Evolutionary conservation across 2,888 invertebrate species (phyloP), one percentile per base, ranked within the genome.

Genomic region (Brassicogethes aeneus): DNA sequence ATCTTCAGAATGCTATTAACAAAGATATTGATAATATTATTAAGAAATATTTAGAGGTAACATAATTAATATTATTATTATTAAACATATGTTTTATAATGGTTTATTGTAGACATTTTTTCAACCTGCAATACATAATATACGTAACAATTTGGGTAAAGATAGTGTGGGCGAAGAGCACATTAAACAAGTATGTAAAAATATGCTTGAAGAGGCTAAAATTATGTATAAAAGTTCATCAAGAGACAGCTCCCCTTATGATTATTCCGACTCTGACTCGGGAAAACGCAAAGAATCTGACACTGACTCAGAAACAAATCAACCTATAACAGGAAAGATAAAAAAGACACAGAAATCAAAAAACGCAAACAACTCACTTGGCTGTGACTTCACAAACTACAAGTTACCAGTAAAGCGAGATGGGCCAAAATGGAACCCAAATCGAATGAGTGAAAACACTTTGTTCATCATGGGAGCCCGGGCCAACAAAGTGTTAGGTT

Each of bases 401-500:
- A 74, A 75, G 13, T 66, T 74, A n/a, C 66, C 63, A 10, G 48
- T 64, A 15, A 67, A 65, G 54, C 50, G 75, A 2, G 73, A 77
- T 51, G 77, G 76, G 33, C 76, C 79, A 33, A 80, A 84, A 66
- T 87, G 85, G 85, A 82, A 86, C 57, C 80, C 85, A 1, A 76
- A 76, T 0, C 69, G 86, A 50, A 72, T 88, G 16, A 77, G 72
- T n/a, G 69, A 75, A 38, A 80, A 81, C n/a, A 84, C 85, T 1
- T 60, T 80, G 36, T 87, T 87, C 62, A 83, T 88, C 36, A 84
- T 87, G 83, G 85, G 86, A 16, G 82, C 85, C 44, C 80, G 80
- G 64, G 80, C 80, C 31, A 80, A 80, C 59, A 81, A 81, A 66
- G 80, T 80, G 12, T 66, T 87, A 38, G 87, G 86, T 1, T 73